phyloP scores from a whole-genome alignment of 1,140 invertebrate genomes.

The Octopus sinensis region DNA sequence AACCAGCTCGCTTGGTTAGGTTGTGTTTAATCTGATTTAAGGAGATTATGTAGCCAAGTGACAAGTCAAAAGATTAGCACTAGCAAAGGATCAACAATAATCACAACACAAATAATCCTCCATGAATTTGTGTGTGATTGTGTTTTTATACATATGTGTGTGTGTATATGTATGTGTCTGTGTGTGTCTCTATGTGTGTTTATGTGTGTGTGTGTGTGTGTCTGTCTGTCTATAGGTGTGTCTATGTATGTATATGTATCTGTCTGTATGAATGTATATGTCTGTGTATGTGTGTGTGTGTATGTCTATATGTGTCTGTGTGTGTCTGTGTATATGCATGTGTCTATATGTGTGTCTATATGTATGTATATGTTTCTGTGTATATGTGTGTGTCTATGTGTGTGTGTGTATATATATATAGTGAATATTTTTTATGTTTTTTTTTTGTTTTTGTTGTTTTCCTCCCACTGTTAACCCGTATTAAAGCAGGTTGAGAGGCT shows the following conservation, averaged over 20 bases:
- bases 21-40: too few species aligned
- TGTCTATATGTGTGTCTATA: not conserved
- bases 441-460: too few species aligned
- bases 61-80: too few species aligned
- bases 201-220: not conserved
- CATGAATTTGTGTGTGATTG: too few species aligned
- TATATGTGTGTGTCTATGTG: not conserved
- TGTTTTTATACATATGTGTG: not conserved
- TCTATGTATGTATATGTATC: not conserved
- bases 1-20: too few species aligned
- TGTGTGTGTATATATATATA: too few species aligned
- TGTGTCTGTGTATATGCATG: not conserved
- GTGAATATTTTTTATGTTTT: too few species aligned
- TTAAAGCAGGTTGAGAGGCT: too few species aligned
- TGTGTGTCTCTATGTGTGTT: not conserved
- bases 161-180: not conserved
- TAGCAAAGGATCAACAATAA: too few species aligned
- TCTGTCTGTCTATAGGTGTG: not conserved
- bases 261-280: not conserved
- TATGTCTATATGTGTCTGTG: not conserved
- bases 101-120: too few species aligned
- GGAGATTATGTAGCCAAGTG: too few species aligned
- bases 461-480: too few species aligned
- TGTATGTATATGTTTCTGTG: not conserved
- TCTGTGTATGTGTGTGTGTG: not conserved